Evolutionary conservation across 1,140 invertebrate species (phyloP).

Genomic region (Propsilocerus akamusi): DNA sequence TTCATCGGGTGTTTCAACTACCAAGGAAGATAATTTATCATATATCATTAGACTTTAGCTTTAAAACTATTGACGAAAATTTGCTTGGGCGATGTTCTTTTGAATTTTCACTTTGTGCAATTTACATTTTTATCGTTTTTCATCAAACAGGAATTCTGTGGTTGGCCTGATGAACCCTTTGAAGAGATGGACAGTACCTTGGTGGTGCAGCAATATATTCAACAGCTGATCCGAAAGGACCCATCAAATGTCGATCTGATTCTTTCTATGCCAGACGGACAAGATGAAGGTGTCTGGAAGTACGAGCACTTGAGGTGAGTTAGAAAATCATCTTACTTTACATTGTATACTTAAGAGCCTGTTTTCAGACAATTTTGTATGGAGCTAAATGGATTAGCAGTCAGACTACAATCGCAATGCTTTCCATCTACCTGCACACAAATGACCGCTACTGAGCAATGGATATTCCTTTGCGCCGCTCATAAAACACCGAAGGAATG

Average conservation of each 20-base stretch:
- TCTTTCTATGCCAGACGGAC: constrained; percentile 85
- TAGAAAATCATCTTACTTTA: constrained; percentile 1
- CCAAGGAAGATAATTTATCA: background rate
- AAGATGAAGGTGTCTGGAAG: constrained; percentile 99
- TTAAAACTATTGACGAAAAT: background rate
- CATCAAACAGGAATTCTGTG: constrained; percentile 74
- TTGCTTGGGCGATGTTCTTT: constrained; percentile 6
- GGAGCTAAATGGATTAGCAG: constrained; percentile 95
- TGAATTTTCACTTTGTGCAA: background rate
- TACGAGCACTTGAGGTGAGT: constrained; percentile 87
- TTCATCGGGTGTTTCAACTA: background rate
- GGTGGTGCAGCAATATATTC: constrained; percentile 97
- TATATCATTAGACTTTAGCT: constrained; percentile 2
- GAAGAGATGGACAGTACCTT: constrained; percentile 99
- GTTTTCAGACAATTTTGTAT: constrained; percentile 89
- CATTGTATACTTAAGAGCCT: no score
- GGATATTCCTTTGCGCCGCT: constrained; percentile 99
- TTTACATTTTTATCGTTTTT: constrained; percentile 6
- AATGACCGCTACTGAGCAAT: constrained; percentile 99
- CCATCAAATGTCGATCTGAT: constrained; percentile 88
- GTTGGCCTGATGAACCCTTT: constrained; percentile 94
- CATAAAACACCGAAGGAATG: constrained; percentile 99
- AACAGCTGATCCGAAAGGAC: constrained; percentile 89
- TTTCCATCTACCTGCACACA: constrained; percentile 92
- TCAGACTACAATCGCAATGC: constrained; percentile 84